Conservation (phyloP, 2,113 vertebrate species). For the Ramphastos sulfuratus region DNA sequence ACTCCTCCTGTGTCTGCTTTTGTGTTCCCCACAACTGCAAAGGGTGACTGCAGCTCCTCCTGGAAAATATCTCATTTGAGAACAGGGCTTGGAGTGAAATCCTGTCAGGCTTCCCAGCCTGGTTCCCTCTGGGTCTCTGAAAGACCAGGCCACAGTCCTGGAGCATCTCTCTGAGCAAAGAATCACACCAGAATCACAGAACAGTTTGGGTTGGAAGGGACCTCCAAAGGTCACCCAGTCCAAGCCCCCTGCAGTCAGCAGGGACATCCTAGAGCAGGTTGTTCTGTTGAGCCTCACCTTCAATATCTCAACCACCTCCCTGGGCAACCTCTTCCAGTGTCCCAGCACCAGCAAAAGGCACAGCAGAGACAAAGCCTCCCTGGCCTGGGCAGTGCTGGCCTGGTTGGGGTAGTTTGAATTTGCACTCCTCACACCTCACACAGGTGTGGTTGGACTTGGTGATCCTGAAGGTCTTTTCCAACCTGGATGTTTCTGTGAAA, state of each 20-base stretch:
- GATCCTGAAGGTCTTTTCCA: too few species aligned
- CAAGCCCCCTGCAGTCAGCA: too few species aligned
- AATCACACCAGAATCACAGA: background rate
- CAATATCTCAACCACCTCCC: too few species aligned
- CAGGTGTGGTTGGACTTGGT: too few species aligned
- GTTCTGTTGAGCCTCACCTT: too few species aligned
- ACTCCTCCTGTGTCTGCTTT: rapidly evolving
- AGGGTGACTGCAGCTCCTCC: background rate
- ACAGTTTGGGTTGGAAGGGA: too few species aligned
- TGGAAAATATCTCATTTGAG: background rate
- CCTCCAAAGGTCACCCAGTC: too few species aligned
- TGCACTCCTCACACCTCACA: background rate
- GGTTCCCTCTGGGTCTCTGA: background rate
- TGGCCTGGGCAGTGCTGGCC: background rate
- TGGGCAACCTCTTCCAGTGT: too few species aligned
- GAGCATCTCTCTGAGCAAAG: background rate
- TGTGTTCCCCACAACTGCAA: background rate
- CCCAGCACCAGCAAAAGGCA: background rate
- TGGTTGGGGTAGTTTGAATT: background rate
- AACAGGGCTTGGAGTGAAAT: background rate
- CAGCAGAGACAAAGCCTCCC: background rate
- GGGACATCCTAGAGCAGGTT: too few species aligned
- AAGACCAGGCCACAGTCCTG: background rate
- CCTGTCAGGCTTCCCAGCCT: background rate
- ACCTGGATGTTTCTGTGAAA: background rate